These are phyloP conservation scores for Rattus rattus DNA, from an alignment of 2,113 vertebrate genomes.

Conservation along the genomic window DNA sequence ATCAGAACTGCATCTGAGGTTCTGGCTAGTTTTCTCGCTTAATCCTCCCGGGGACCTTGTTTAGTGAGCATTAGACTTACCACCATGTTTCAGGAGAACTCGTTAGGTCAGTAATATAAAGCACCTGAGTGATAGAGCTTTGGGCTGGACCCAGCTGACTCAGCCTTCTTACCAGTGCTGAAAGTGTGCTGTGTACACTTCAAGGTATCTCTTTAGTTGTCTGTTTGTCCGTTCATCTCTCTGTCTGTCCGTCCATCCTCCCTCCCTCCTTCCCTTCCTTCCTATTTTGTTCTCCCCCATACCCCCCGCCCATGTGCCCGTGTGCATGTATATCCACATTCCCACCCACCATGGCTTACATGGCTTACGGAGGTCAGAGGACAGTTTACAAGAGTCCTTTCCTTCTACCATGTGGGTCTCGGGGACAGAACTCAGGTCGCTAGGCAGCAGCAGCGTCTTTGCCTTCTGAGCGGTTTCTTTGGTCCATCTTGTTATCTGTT, in stretches of 20 bases:
- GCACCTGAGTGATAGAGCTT: neutral
- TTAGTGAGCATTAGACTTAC: neutral
- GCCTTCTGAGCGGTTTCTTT: neutral
- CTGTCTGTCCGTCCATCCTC: neutral
- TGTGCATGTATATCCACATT: too few species aligned
- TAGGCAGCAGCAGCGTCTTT: neutral
- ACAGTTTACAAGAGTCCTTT: neutral
- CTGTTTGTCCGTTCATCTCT: neutral
- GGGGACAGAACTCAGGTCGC: neutral
- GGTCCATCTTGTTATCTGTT: neutral
- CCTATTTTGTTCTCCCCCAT: rapidly evolving
- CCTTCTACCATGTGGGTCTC: neutral
- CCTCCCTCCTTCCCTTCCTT: too few species aligned
- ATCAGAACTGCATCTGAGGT: neutral
- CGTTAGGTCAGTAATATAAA: neutral
- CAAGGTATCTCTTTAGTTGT: neutral
- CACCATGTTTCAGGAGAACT: neutral
- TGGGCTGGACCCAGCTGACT: too few species aligned
- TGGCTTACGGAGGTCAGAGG: neutral
- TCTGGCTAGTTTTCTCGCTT: neutral
- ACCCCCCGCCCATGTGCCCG: neutral
- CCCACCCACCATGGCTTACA: neutral
- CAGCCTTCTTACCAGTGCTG: neutral
- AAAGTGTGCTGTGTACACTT: neutral
- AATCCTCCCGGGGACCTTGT: neutral